Conservation (phyloP, 2,797 vertebrate species). For the Poeciliopsis paucimaculata region DNA sequence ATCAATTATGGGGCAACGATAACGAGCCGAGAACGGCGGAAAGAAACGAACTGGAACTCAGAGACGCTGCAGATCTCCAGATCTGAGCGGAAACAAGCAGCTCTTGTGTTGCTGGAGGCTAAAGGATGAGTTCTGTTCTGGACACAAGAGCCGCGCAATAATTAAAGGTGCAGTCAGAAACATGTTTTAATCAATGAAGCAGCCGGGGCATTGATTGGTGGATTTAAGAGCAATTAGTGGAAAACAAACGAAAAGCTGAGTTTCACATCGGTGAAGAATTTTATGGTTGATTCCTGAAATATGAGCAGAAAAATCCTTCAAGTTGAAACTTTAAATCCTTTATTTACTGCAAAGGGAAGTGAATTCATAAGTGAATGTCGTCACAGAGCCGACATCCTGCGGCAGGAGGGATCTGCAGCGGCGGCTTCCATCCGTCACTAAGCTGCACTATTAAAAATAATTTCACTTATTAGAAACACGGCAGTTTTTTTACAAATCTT, state of each 20-base stretch:
- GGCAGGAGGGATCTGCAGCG: no score
- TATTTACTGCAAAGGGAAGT: not conserved
- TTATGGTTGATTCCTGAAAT: not conserved
- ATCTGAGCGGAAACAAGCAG: slow-evolving; percentile 15
- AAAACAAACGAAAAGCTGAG: not conserved
- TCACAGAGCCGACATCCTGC: no score
- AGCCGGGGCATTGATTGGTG: slow-evolving; percentile 15
- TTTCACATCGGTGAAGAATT: not conserved
- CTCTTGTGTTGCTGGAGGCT: slow-evolving; percentile 8
- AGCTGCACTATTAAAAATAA: no score
- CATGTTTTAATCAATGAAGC: slow-evolving; percentile 41
- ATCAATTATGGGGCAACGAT: slow-evolving; percentile 64
- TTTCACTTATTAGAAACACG: no score
- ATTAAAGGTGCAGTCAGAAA: slow-evolving; percentile 32
- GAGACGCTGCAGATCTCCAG: slow-evolving; percentile 18
- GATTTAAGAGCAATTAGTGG: slow-evolving; percentile 24
- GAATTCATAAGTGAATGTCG: not conserved
- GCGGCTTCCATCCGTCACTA: no score
- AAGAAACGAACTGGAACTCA: slow-evolving; percentile 12
- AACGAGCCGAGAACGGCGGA: slow-evolving; percentile 54
- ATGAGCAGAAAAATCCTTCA: not conserved
- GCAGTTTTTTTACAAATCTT: no score
- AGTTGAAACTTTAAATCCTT: not conserved
- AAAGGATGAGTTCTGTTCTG: slow-evolving; percentile 1
- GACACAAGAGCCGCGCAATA: slow-evolving; percentile 23